phyloP scores from a whole-genome alignment of 2,888 invertebrate genomes.

The Dysmachus trigonus region DNA sequence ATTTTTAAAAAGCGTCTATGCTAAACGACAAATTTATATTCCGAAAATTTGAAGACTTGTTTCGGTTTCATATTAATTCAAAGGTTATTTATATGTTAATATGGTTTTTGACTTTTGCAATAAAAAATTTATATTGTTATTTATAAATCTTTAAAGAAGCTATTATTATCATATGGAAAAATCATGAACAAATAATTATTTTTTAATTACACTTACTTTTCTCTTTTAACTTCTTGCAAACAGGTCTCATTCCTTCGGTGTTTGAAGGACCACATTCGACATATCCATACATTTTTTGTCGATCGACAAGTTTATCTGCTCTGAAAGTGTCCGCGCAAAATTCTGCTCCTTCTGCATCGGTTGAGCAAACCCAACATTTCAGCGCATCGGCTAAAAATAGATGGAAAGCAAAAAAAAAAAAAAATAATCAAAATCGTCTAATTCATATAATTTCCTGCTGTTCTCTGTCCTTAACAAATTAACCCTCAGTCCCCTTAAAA shows the following conservation, averaged over 20 bases:
- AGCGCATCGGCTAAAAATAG: constrained; percentile 56
- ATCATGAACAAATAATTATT: too few species aligned
- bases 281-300: constrained; percentile 45
- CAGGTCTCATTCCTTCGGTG: constrained; percentile 63
- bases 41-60: too few species aligned
- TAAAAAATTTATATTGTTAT: too few species aligned
- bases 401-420: not conserved
- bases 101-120: too few species aligned
- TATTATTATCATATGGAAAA: too few species aligned
- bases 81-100: too few species aligned
- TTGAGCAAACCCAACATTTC: constrained; percentile 76
- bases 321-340: constrained; percentile 75
- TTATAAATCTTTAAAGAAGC: too few species aligned
- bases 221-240: constrained; percentile 75
- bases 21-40: too few species aligned
- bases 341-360: constrained; percentile 67
- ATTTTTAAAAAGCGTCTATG: too few species aligned
- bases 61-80: too few species aligned
- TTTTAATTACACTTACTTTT: constrained; percentile 68
- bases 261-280: constrained; percentile 55
- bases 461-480: not conserved
- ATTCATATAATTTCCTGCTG: not conserved
- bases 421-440: not conserved
- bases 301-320: constrained; percentile 57
- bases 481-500: not conserved